Evolutionary conservation across 2,888 invertebrate species (phyloP).

Genomic region (Rotaria socialis): DNA sequence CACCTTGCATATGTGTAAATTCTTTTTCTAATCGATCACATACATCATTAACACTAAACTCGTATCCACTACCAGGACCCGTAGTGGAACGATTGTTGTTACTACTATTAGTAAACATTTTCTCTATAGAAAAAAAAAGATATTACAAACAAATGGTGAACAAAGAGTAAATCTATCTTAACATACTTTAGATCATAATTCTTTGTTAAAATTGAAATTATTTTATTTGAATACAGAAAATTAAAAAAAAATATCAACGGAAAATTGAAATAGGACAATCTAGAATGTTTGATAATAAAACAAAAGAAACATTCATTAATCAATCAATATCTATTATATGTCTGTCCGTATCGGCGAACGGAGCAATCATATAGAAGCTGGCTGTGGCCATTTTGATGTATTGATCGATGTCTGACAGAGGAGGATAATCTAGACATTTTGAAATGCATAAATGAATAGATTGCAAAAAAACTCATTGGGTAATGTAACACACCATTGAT

Average conservation of each 20-base stretch:
- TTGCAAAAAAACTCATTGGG: neutral
- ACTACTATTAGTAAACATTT: conserved; percentile 14
- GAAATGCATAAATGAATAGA: neutral
- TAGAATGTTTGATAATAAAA: neutral
- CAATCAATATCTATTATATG: neutral
- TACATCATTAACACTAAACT: conserved; percentile 38
- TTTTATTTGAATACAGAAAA: too few species aligned
- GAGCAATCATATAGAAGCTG: neutral
- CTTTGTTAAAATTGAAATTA: too few species aligned
- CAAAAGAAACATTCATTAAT: neutral
- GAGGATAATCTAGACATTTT: neutral
- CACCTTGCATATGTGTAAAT: conserved; percentile 43
- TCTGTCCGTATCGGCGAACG: neutral
- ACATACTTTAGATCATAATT: conserved; percentile 17
- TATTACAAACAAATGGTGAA: too few species aligned
- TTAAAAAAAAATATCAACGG: too few species aligned
- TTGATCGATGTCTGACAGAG: conserved; percentile 21
- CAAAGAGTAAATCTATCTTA: too few species aligned
- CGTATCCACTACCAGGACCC: neutral
- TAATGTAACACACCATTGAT: neutral
- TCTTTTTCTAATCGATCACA: conserved; percentile 47
- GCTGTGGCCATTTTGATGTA: neutral
- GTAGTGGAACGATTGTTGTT: neutral
- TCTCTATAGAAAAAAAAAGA: neutral
- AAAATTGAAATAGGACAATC: neutral